Evolutionary conservation across 2,797 vertebrate species (phyloP), one percentile per base, ranked within the genome.

Genomic region (Spheniscus humboldti): DNA sequence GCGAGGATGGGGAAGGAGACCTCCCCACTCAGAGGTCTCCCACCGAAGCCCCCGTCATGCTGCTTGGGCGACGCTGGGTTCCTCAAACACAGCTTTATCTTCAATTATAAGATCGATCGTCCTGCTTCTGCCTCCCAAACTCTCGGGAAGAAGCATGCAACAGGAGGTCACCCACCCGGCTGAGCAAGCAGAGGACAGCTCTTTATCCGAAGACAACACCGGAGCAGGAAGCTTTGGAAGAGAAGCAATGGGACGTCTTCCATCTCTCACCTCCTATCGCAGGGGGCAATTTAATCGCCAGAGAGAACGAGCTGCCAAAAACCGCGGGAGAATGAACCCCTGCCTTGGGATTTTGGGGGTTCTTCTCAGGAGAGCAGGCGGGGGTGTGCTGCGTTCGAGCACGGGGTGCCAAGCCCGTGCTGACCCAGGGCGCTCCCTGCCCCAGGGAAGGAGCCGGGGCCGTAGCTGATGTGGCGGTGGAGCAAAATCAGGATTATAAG

Each of bases 111-210:
- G 0, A 25, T 11, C 41, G 25, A 2, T 9, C 0, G 12, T 19
- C 43, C 45, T 33, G 60, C 45, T 28, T 15, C 37, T 53, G 43
- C 78, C 60, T 37, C 33, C 67, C 48, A 19, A 19, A 14, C 13
- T 13, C 33, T 18, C 12, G 17, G 8, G 25, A 55, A 52, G 47
- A 60, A 35, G 28, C 45, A 17, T 11, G 43, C 27, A 27, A 23
- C 17, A 10, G 43, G 31, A 63, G 12, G 30, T 23, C 35, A 50
- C 13, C 57, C 2, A 2, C 20, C 47, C 37, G 28, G 41, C 1
- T 39, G 18, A 96, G n/a, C 41, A 87, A 96, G 91, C 96, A 86
- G 96, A 62, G 78, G 97, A 96, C 73, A 88, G 96, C 74, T 63
- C 90, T 55, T 78, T 88, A 68, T 88, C 88, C 43, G n/a, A 94